These are phyloP conservation scores for Oryzias javanicus DNA, from an alignment of 2,113 vertebrate species.

Conservation along the genomic window DNA sequence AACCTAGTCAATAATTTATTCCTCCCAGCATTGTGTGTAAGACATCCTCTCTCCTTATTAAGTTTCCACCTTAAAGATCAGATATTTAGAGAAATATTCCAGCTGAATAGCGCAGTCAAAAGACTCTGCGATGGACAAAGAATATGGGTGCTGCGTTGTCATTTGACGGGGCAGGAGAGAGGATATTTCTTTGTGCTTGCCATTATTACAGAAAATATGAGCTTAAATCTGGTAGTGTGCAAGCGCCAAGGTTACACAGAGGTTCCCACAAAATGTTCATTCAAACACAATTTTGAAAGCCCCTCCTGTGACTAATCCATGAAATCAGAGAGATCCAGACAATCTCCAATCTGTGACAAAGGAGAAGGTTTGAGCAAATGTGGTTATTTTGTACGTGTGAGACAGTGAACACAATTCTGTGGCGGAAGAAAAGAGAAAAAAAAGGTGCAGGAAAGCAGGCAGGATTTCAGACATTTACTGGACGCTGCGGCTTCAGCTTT, in stretches of 20 bases:
- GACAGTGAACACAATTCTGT: slow-evolving; percentile 8
- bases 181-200: slow-evolving; percentile 48
- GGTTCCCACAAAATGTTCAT: slow-evolving; percentile 41
- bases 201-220: slow-evolving; percentile 50
- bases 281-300: slow-evolving; percentile 51
- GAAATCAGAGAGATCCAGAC: slow-evolving; percentile 59
- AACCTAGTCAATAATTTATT: slow-evolving; percentile 20
- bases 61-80: slow-evolving; percentile 19
- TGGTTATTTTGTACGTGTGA: slow-evolving; percentile 18
- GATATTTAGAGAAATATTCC: slow-evolving; percentile 19
- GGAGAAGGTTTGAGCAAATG: slow-evolving; percentile 13
- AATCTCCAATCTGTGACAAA: slow-evolving; percentile 39
- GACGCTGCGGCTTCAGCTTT: slow-evolving; percentile 33
- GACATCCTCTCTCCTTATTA: slow-evolving; percentile 19
- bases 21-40: neutral
- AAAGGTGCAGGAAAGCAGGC: too few species aligned
- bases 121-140: slow-evolving; percentile 32
- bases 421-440: neutral
- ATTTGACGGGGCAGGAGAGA: slow-evolving; percentile 1
- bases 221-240: slow-evolving; percentile 39
- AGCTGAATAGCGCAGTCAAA: slow-evolving; percentile 20
- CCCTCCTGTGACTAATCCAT: slow-evolving; percentile 57
- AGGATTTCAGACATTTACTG: slow-evolving; percentile 38
- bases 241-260: slow-evolving; percentile 45
- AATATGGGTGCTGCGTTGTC: slow-evolving; percentile 20